Percentiles rank a stretch among this genome's conserved stretches.
Evolutionary conservation across 2,113 vertebrate species (phyloP).

Genomic region (Mus spicilegus): DNA sequence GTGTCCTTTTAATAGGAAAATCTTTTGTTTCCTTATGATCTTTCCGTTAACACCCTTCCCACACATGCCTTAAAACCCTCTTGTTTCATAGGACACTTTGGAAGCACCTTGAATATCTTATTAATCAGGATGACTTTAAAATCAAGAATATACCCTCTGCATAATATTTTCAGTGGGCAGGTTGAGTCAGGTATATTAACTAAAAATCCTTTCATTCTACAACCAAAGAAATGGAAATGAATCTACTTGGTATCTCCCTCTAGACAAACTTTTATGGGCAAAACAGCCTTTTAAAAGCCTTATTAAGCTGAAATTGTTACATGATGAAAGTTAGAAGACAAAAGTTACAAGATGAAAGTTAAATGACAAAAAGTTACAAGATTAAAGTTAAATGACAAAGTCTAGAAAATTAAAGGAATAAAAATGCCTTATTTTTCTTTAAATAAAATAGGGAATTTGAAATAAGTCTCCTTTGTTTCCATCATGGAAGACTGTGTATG

Average conservation of each 20-base stretch:
- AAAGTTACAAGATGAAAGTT: constrained; percentile 55
- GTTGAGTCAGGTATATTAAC: constrained; percentile 7
- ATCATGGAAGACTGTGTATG: not conserved
- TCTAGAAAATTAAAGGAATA: constrained; percentile 35
- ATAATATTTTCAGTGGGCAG: constrained; percentile 10
- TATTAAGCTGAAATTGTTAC: constrained; percentile 51
- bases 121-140: constrained; percentile 34
- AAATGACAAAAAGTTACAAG: constrained; percentile 38
- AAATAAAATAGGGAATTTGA: constrained; percentile 19
- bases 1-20: constrained; percentile 23
- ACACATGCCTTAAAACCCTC: not conserved
- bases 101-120: constrained; percentile 8
- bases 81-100: constrained; percentile 16
- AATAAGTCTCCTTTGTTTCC: constrained; percentile 43
- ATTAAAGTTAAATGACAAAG: constrained; percentile 47
- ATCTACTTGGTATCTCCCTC: constrained; percentile 26
- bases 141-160: constrained; percentile 2
- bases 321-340: constrained; percentile 58
- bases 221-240: constrained; percentile 71
- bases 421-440: not conserved
- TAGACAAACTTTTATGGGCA: constrained; percentile 48
- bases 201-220: constrained; percentile 58
- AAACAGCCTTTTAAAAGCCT: constrained; percentile 33
- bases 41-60: not conserved
- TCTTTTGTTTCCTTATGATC: not conserved